phyloP scores from a whole-genome alignment of 2,113 vertebrate genomes.

The Rhineura floridana region DNA sequence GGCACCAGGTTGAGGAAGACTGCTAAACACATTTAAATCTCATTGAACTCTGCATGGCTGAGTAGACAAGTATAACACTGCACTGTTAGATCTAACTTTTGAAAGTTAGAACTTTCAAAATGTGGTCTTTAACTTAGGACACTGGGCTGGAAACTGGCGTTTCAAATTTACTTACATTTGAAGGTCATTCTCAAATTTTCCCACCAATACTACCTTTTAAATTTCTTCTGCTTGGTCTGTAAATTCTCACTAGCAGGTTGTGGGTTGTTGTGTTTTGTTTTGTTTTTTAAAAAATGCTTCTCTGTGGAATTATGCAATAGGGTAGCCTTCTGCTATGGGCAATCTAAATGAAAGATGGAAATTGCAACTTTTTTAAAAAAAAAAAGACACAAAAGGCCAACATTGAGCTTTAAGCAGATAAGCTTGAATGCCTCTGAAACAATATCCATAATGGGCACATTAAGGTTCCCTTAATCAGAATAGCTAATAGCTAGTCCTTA shows the following conservation, averaged over 20 bases:
- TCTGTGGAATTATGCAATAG: not conserved
- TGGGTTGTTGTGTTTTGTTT: not conserved
- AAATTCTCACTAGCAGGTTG: not conserved
- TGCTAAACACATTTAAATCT: too few relatives aligned
- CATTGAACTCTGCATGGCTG: too few relatives aligned
- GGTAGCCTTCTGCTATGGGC: not conserved
- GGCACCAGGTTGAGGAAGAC: too few relatives aligned
- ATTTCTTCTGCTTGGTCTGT: not conserved
- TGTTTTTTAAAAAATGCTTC: not conserved
- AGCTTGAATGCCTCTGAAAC: not conserved
- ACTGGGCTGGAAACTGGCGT: not conserved
- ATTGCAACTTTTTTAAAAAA: not conserved
- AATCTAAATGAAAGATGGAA: not conserved
- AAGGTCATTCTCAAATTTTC: not conserved
- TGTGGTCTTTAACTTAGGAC: not conserved
- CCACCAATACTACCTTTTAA: not conserved
- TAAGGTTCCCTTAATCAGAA: not conserved
- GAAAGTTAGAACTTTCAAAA: not conserved
- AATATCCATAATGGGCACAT: not conserved
- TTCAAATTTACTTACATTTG: not conserved
- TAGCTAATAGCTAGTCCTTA: conserved; percentile 11
- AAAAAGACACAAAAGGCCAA: not conserved
- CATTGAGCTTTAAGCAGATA: not conserved
- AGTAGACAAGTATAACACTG: too few relatives aligned
- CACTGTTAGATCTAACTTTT: too few relatives aligned